Evolutionary conservation across 1,140 invertebrate species (phyloP), one percentile per base, ranked within the genome.

Genomic region (Monomorium pharaonis): DNA sequence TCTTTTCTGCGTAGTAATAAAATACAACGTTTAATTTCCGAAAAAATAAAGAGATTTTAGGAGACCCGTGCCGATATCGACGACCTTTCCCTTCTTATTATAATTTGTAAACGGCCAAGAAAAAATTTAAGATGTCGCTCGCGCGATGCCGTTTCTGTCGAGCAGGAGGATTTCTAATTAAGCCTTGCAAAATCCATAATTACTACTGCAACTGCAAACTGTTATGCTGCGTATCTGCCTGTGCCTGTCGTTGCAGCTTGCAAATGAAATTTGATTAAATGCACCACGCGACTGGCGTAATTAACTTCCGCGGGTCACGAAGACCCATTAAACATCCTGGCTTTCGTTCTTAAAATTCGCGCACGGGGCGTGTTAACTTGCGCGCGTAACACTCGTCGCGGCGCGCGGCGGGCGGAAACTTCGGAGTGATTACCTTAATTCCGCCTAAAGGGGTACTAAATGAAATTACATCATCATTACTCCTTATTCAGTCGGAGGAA

Each of bases 181-280:
- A 44, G 16, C 42, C 18, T 24, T 44, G 16, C 72, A 33, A 81
- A 81, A 47, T 72, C 54, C 65, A 44, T 58, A 72, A 81, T 81
- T 72, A 44, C 33, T 16, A 18, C 30, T 33, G 49, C 62, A 69
- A 54, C 65, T 16, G 37, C 30, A 44, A 81, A 81, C n/a, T 24
- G 24, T 72, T 81, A 72, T 3, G 65, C 44, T 44, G 78, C 9
- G 37, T 30, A 44, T 56, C 51, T 24, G 6, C n/a, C 0, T 14
- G 37, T 6, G n/a, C 21, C 51, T 58, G 78, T 81, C 65, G 51
- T 5, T 54, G 21, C 49, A 27, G 37, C 33, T 51, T 33, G 65
- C 33, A 72, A 58, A 70, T 72, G 21, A 81, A 58, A 81, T 72
- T 58, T 58, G 65, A 72, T 81, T 58, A 81, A 81, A 81, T 30